Conservation (phyloP, 1,140 invertebrate genomes). For the Eubasilissa regina region DNA sequence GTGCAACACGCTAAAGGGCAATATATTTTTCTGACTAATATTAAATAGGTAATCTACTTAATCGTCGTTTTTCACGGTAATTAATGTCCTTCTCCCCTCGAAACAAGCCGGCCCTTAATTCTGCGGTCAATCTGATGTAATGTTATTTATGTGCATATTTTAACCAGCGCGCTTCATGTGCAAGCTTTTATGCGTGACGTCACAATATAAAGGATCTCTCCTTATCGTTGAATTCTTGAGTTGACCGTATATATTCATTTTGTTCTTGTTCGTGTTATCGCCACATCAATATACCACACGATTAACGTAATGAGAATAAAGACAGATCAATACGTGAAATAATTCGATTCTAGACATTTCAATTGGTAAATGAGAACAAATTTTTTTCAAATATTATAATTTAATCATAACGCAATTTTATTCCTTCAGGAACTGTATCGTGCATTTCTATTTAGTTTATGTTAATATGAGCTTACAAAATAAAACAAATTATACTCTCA, state of each 20-base stretch:
- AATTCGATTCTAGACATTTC: too few species aligned
- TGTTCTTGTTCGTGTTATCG: background rate
- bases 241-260: background rate
- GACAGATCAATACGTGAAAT: too few species aligned
- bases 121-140: background rate
- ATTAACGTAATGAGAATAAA: background rate
- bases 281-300: too few species aligned
- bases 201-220: conserved; percentile 18
- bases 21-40: conserved; percentile 1
- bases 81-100: conserved; percentile 15
- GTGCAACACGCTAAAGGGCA: too few species aligned
- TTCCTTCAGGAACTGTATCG: too few species aligned
- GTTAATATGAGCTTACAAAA: too few species aligned
- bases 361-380: too few species aligned
- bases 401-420: too few species aligned
- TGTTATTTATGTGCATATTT: conserved; percentile 11
- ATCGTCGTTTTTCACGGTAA: conserved; percentile 21
- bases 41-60: conserved; percentile 7
- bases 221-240: background rate
- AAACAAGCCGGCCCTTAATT: background rate
- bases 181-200: background rate
- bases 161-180: background rate
- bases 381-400: too few species aligned
- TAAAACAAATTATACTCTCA: too few species aligned
- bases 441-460: too few species aligned